Evolutionary conservation across 2,113 vertebrate genomes (phyloP), one percentile per base, ranked within the genome.

Genomic region (Condylura cristata): DNA sequence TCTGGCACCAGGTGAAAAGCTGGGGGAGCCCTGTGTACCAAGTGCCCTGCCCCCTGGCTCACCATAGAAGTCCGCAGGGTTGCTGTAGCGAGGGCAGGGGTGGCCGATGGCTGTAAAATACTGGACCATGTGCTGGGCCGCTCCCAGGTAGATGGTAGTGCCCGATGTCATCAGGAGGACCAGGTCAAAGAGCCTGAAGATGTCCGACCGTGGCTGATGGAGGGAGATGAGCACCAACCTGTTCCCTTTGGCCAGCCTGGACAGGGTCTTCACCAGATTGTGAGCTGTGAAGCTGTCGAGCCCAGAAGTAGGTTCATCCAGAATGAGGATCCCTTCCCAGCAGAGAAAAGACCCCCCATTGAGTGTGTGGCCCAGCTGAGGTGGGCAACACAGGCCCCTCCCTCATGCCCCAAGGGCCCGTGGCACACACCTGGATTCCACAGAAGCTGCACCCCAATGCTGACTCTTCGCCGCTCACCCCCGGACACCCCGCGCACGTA

Each of bases 201-300:
- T 99, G 94, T 99, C 99, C 0, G 99, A 99, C 6, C 99, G 99
- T 0, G 99, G 99, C 98, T 99, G 99, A 97, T 99, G 99, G 97
- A 99, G 98, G 1, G 99, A 99, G 90, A 99, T 98, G 95, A 99
- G 98, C 70, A 99, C 99, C 96, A 99, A 93, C 10, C 99, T 98
- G 98, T 99, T 99, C 93, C 99, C 99, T 74, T 98, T 98, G 82
- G 99, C 99, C 96, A 99, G 98, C 80, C 99, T 98, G 90, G 99
- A 99, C 97, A 99, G 97, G 0, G 99, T 99, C 97, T 99, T 99
- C 93, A 99, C 98, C 97, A 99, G 98, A 97, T 99, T 99, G 97
- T 99, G 99, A 72, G 99, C 99, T 0, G 99, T 99, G 97, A 99
- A 99, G 96, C 99, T 99, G 98, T 99, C 99, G n/a, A 99, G 97